phyloP scores from a whole-genome alignment of 2,888 invertebrate species.

The Melipona bicolor region DNA sequence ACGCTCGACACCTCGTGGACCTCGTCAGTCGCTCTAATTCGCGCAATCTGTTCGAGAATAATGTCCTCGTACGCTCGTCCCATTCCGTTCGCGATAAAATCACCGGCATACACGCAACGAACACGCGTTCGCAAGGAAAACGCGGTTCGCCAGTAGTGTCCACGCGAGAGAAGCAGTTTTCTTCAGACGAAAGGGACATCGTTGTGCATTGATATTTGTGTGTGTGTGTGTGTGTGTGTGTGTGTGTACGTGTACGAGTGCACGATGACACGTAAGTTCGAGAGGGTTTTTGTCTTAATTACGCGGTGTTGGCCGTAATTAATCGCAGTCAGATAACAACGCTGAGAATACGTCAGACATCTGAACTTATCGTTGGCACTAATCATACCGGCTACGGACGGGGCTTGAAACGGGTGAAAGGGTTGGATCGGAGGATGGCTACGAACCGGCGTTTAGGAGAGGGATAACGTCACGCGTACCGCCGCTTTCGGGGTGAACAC shows the following conservation, averaged over 20 bases:
- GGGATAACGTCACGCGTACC: constrained; percentile 67
- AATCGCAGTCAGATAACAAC: constrained; percentile 67
- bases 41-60: neutral
- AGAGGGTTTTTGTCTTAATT: constrained; percentile 62
- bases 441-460: constrained; percentile 9
- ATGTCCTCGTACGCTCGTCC: neutral
- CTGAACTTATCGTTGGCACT: constrained; percentile 71
- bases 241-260: neutral
- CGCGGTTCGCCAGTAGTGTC: neutral
- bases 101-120: neutral
- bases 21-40: neutral
- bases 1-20: neutral
- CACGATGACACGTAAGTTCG: neutral
- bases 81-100: neutral
- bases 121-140: constrained; percentile 1
- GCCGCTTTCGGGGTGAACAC: constrained; percentile 68
- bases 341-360: constrained; percentile 67
- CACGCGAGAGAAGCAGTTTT: neutral
- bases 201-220: neutral
- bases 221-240: no score
- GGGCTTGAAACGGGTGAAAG: constrained; percentile 23
- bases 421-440: constrained; percentile 33
- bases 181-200: neutral
- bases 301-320: constrained; percentile 54
- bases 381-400: constrained; percentile 61